Conservation (phyloP, 2,888 invertebrate genomes). For the Erebia aethiops region DNA sequence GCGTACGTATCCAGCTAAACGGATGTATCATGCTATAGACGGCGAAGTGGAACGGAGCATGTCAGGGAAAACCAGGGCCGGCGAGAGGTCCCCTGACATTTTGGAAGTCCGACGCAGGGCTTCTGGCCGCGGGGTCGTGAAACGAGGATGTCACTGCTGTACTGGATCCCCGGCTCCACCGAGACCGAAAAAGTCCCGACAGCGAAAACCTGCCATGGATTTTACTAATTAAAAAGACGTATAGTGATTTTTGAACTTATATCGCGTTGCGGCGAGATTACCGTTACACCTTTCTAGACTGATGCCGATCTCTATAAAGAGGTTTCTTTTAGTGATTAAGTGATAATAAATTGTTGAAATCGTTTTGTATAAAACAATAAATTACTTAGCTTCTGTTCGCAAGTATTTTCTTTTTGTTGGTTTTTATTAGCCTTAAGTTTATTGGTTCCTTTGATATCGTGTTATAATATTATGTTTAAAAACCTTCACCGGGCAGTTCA, state of each 20-base stretch:
- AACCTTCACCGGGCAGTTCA: conserved; percentile 64
- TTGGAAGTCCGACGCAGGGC: conserved; percentile 61
- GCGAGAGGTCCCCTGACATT: conserved; percentile 55
- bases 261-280: conserved; percentile 19
- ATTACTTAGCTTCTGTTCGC: conserved; percentile 53
- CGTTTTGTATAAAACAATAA: conserved; percentile 77
- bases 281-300: conserved; percentile 7
- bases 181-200: conserved; percentile 72
- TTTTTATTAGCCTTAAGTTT: conserved; percentile 51
- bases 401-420: conserved; percentile 58
- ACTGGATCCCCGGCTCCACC: conserved; percentile 81
- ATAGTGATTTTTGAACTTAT: conserved; percentile 24
- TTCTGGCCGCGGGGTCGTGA: conserved; percentile 82
- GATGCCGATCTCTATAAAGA: conserved; percentile 59
- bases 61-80: conserved; percentile 66
- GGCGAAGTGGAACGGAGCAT: conserved; percentile 67
- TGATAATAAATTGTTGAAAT: conserved; percentile 60
- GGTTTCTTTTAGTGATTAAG: conserved; percentile 53
- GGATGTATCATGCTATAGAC: conserved; percentile 53
- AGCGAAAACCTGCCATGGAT: conserved; percentile 61
- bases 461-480: conserved; percentile 50
- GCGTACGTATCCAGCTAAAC: conserved; percentile 68
- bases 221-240: conserved; percentile 46
- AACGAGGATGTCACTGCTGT: conserved; percentile 85
- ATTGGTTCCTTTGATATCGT: conserved; percentile 55